Evolutionary conservation across 2,888 invertebrate species (phyloP), one percentile per base, ranked within the genome.

Genomic region (Drosophila fungiperda): DNA sequence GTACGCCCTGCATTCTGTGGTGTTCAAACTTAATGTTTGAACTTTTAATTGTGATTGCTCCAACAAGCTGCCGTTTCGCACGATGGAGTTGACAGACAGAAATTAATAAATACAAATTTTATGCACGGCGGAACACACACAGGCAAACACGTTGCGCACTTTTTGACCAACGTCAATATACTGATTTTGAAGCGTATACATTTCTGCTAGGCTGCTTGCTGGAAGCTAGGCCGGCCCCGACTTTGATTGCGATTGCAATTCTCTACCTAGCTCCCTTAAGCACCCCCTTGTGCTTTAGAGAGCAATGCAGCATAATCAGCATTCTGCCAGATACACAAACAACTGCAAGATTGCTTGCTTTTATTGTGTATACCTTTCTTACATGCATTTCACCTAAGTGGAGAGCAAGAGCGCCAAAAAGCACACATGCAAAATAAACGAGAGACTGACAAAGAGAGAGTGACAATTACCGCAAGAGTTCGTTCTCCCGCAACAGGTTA

Each of bases 61-160:
- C 42, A 66, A 54, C 86, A 86, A 72, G 86, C 86, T 79, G 84
- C 73, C 75, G 84, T 75, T 87, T 87, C 84, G 87, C 83, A 86
- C 83, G 87, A 78, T 73, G 50, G 62, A 75, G 35, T 65, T 38
- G 42, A 42, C 49, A 11, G 26, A 42, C 63, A 29, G 38, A 26
- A 55, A 38, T 26, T n/a, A 52, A 40, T 38, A 60, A 53, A 35
- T 57, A 48, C 42, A 15, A 20, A 61, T 38, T 48, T n/a, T 42
- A 40, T 63, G 69, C 29, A 68, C 69, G 62, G 55, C 68, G 8
- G 45, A 45, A 23, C 23, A 15, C 45, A 55, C 54, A 54, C 35
- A 55, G 58, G 50, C 52, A 50, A 60, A 76, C 83, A 79, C 88
- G 85, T 83, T 82, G 82, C 80, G 77, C 86, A 76, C 82, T 76